Evolutionary conservation across 2,113 vertebrate genomes (phyloP).

Genomic region (Martes martes): DNA sequence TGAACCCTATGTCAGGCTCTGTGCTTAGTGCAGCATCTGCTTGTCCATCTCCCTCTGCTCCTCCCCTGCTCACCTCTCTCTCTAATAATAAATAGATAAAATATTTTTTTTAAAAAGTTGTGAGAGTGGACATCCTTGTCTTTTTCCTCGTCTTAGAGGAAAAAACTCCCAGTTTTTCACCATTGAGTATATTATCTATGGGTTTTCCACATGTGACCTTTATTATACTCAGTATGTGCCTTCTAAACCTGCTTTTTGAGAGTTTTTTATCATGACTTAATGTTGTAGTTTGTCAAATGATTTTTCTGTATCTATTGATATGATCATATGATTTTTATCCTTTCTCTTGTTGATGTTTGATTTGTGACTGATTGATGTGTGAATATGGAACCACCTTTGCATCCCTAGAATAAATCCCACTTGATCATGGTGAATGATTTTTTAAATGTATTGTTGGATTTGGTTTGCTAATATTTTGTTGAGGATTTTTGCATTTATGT

Average conservation of each 20-base stretch:
- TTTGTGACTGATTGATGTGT: neutral
- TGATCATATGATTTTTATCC: neutral
- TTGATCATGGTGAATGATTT: neutral
- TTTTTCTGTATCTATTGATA: neutral
- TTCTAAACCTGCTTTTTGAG: neutral
- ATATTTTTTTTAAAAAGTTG: neutral
- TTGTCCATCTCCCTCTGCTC: too few relatives aligned
- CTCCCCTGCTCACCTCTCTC: too few relatives aligned
- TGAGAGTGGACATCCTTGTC: neutral
- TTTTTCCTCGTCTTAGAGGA: neutral
- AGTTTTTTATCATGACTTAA: neutral
- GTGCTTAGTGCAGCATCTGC: too few relatives aligned
- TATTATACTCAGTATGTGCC: neutral
- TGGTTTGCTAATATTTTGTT: neutral
- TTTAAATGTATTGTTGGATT: neutral
- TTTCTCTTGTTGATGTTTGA: neutral
- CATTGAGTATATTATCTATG: neutral
- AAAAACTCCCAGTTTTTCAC: neutral
- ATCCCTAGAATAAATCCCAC: neutral
- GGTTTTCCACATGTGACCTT: neutral
- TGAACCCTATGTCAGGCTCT: too few relatives aligned
- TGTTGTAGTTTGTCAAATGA: neutral
- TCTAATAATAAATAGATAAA: too few relatives aligned
- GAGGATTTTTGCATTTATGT: neutral
- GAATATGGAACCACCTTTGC: neutral